Base-by-base conservation (phyloP, 2,797 vertebrate genomes). In the Gadopsis marmoratus region DNA sequence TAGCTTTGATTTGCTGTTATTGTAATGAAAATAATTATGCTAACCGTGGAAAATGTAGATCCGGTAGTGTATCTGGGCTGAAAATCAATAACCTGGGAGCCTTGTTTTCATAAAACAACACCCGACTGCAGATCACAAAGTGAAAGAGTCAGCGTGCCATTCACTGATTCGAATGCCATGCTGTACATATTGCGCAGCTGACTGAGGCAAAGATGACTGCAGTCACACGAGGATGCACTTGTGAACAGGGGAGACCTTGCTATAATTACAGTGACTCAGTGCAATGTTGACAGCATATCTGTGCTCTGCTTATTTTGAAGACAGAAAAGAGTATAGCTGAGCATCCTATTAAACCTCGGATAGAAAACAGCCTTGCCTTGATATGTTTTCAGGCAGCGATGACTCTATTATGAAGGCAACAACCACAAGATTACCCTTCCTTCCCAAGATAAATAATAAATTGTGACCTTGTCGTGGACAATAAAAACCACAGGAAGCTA, bases 371-470 rank as follows among this genome's bases (percentile, higher is more conserved):
- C 73, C 70, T 54, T 70, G 84, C 55, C 58, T 83, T 85, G 68
- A 69, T 79, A 74, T 39, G 37, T 82, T 90, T 76, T 81, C 76
- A 67, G 68, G 66, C 82, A 65, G 50, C 74, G 81, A 91, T 70
- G 86, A 80, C 69, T 90, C 83, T 86, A 86, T 90, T 87, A 84
- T 47, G 33, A 90, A 87, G 81, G 80, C 79, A 82, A 71, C 82
- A 78, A 86, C 76, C 56, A 19, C 88, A 83, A 65, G 59, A 79
- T 73, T 82, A 79, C 60, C 82, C 59, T 83, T 89, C 78, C 87
- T 87, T 91, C 71, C 71, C 50, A 65, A 77, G 79, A 92, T 90
- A 89, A 93, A 94, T 91, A 92, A 92, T 87, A 90, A 75, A 93
- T 85, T 84, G 85, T 85, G 89, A 91, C 90, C 88, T 93, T 92